phyloP scores from a whole-genome alignment of 2,113 vertebrate genomes.

The Tonatia bakeri region DNA sequence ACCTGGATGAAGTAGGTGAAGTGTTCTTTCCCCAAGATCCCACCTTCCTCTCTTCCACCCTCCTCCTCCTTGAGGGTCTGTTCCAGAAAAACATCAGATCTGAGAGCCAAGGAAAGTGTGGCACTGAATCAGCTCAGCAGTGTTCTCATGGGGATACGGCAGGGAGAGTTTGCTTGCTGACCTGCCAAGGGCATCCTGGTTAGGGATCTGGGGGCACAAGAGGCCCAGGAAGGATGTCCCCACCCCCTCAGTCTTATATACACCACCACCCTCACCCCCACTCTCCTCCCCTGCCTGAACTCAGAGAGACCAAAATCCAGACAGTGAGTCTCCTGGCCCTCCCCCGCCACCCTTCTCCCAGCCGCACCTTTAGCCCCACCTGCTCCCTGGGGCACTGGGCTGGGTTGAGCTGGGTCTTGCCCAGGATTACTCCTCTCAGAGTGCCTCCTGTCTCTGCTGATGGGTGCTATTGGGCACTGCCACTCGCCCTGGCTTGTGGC shows the following conservation, averaged over 20 bases:
- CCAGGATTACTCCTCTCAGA: constrained; percentile 72
- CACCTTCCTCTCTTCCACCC: neutral
- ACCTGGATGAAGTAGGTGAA: neutral
- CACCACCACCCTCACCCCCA: neutral
- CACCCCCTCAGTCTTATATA: neutral
- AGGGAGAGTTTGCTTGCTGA: neutral
- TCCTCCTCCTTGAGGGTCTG: constrained; percentile 32
- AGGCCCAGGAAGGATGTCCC: neutral
- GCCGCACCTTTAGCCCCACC: constrained; percentile 74
- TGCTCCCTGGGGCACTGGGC: constrained; percentile 74
- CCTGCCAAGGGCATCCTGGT: neutral
- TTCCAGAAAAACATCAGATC: constrained; percentile 27
- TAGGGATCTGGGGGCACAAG: neutral
- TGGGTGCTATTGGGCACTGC: constrained; percentile 59
- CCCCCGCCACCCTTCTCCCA: constrained; percentile 57
- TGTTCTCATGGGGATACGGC: neutral
- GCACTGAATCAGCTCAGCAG: neutral
- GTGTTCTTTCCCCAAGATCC: neutral
- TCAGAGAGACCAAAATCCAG: constrained; percentile 58
- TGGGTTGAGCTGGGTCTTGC: constrained; percentile 76
- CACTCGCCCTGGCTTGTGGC: constrained; percentile 73
- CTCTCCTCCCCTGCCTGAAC: neutral
- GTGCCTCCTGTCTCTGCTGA: constrained; percentile 66
- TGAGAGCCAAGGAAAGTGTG: neutral
- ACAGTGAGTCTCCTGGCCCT: constrained; percentile 66